Percentiles rank a stretch among this genome's conserved stretches.
Conservation (phyloP, 2,888 invertebrate species). For the Euphydryas editha region DNA sequence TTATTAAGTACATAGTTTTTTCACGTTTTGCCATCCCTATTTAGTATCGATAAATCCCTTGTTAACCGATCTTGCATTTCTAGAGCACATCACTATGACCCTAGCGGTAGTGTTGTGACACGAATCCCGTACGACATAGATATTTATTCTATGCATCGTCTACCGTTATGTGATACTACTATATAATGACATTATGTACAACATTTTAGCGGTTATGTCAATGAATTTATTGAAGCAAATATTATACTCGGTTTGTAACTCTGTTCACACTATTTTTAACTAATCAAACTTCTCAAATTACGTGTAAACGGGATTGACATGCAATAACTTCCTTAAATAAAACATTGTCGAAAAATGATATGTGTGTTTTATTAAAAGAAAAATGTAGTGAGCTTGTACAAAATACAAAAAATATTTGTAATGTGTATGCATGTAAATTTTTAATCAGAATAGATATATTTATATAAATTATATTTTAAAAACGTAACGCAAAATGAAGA, state of each 20-base stretch:
- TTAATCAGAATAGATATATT: no score
- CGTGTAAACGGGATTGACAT: no score
- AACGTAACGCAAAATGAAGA: no score
- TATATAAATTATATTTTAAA: no score
- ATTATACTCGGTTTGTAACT: not conserved
- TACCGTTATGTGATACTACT: conserved; percentile 48
- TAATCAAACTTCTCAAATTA: no score
- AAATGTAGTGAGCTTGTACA: no score
- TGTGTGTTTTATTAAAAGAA: no score
- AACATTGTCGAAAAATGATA: no score
- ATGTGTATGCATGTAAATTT: no score
- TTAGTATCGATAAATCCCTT: conserved; percentile 1
- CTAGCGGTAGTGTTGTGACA: conserved; percentile 69
- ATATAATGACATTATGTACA: conserved; percentile 40
- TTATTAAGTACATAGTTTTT: no score
- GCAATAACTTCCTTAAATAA: no score
- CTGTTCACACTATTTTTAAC: not conserved
- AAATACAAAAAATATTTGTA: no score
- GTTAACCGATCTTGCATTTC: conserved; percentile 19
- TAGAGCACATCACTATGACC: conserved; percentile 50
- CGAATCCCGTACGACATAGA: conserved; percentile 59
- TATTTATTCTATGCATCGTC: conserved; percentile 48
- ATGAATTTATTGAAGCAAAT: conserved; percentile 21
- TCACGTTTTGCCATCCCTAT: not conserved
- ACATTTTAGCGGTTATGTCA: conserved; percentile 27